Evolutionary conservation across 2,797 vertebrate species (phyloP).

Genomic region (Pseudotriccus pelzelni): DNA sequence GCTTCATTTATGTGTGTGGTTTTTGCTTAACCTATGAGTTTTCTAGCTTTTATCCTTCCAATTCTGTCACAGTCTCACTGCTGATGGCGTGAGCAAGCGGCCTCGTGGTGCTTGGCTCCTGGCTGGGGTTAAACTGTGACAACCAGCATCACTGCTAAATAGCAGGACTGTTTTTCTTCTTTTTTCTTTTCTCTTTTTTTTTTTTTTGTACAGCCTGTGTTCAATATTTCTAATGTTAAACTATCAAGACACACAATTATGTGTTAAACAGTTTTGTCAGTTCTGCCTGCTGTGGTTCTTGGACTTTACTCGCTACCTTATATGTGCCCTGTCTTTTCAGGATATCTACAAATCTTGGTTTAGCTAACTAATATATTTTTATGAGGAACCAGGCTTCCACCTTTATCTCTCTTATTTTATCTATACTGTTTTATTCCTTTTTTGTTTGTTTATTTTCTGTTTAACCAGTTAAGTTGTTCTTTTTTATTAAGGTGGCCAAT

Average conservation of each 20-base stretch:
- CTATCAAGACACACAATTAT: not conserved
- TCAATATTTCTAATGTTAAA: not conserved
- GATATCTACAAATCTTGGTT: not conserved
- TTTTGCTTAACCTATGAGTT: not conserved
- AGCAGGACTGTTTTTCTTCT: rapidly evolving
- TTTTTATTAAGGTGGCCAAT: not conserved
- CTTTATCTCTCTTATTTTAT: not conserved
- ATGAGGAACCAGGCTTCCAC: not conserved
- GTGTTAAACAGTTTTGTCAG: not conserved
- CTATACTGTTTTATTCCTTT: not conserved
- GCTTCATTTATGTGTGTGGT: not conserved
- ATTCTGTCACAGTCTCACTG: not conserved
- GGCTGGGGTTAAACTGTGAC: rapidly evolving
- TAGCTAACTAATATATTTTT: not conserved
- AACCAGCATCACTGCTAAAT: not conserved
- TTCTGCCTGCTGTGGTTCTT: not conserved
- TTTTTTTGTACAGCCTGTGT: rapidly evolving
- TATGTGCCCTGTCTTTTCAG: not conserved
- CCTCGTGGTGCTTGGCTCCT: rapidly evolving
- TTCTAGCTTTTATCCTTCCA: not conserved
- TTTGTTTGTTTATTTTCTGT: not conserved
- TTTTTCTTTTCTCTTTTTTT: not conserved
- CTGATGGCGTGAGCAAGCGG: not conserved
- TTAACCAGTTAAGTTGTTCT: not conserved
- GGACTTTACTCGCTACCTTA: not conserved